Conservation (phyloP, 2,797 vertebrate species). For the Austrolebias charrua region DNA sequence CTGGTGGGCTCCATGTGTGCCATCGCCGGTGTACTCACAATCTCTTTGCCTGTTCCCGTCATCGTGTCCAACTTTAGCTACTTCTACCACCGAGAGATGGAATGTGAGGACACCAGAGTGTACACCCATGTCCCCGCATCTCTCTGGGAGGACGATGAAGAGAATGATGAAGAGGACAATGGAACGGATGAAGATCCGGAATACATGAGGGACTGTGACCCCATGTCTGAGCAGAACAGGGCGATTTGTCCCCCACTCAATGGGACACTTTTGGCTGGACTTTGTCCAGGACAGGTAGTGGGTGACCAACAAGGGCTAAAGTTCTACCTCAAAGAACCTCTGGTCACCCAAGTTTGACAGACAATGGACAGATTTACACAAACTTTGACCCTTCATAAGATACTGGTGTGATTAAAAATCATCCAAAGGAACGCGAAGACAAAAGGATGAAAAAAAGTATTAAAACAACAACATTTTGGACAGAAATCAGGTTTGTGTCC, state of each 20-base stretch:
- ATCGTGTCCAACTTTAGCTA: slow-evolving; percentile 97
- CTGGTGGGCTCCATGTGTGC: slow-evolving; percentile 94
- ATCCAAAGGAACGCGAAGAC: neutral
- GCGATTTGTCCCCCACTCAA: slow-evolving; percentile 66
- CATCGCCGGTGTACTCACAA: slow-evolving; percentile 93
- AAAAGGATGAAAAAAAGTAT: neutral
- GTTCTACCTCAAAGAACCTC: slow-evolving; percentile 61
- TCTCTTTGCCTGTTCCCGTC: slow-evolving; percentile 91
- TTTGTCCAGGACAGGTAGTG: slow-evolving; percentile 59
- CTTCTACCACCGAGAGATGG: slow-evolving; percentile 90
- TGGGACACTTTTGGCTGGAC: slow-evolving; percentile 72
- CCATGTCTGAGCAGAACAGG: slow-evolving; percentile 64
- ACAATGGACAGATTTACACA: neutral
- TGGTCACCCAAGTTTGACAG: slow-evolving; percentile 85
- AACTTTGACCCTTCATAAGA: neutral
- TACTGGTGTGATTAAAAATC: neutral
- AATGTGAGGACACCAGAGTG: slow-evolving; percentile 81
- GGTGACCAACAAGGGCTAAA: slow-evolving; percentile 46
- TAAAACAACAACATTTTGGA: neutral
- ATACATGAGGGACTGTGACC: slow-evolving; percentile 56
- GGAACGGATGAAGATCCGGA: slow-evolving; percentile 53
- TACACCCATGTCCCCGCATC: slow-evolving; percentile 81
- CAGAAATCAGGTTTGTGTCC: neutral
- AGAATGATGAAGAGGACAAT: slow-evolving; percentile 33
- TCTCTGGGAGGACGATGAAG: slow-evolving; percentile 70